Evolutionary conservation across 1,140 invertebrate genomes (phyloP).

Genomic region (Drosophila bocki): DNA sequence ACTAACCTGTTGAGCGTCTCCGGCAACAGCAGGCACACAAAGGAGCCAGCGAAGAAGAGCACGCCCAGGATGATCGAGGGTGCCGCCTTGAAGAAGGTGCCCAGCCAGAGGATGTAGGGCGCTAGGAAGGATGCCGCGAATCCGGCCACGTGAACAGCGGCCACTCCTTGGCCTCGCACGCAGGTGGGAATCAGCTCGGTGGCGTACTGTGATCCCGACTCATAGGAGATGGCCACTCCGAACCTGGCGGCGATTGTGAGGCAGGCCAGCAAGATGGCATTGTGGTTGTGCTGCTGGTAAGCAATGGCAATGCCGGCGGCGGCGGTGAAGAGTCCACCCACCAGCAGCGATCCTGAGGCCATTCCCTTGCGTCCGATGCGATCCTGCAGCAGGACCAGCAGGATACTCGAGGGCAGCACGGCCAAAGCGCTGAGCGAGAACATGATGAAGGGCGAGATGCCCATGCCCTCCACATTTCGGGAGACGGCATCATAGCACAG

Average conservation of each 20-base stretch:
- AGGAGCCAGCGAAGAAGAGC: conserved; percentile 86
- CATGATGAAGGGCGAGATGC: conserved; percentile 87
- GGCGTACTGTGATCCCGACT: conserved; percentile 88
- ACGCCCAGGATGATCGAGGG: conserved; percentile 87
- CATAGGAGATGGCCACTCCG: conserved; percentile 88
- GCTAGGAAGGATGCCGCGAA: conserved; percentile 87
- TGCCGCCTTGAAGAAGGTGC: conserved; percentile 86
- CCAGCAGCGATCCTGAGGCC: conserved; percentile 86
- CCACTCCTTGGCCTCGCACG: conserved; percentile 88
- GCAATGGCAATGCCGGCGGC: conserved; percentile 82
- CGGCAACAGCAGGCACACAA: conserved; percentile 87
- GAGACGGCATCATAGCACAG: conserved; percentile 89
- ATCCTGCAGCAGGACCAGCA: conserved; percentile 87
- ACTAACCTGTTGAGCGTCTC: conserved; percentile 87
- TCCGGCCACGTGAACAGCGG: conserved; percentile 87
- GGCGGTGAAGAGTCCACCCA: conserved; percentile 86
- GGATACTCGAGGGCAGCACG: conserved; percentile 87
- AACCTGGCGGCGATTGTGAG: conserved; percentile 88
- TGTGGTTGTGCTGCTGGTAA: conserved; percentile 80
- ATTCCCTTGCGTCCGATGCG: conserved; percentile 87
- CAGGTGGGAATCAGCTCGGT: conserved; percentile 89
- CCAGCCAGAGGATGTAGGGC: conserved; percentile 86
- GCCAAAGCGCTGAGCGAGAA: conserved; percentile 87
- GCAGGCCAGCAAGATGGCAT: conserved; percentile 84
- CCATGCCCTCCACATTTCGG: conserved; percentile 87